phyloP scores from a whole-genome alignment of 2,797 vertebrate species.

The Sebastes diaconus region DNA sequence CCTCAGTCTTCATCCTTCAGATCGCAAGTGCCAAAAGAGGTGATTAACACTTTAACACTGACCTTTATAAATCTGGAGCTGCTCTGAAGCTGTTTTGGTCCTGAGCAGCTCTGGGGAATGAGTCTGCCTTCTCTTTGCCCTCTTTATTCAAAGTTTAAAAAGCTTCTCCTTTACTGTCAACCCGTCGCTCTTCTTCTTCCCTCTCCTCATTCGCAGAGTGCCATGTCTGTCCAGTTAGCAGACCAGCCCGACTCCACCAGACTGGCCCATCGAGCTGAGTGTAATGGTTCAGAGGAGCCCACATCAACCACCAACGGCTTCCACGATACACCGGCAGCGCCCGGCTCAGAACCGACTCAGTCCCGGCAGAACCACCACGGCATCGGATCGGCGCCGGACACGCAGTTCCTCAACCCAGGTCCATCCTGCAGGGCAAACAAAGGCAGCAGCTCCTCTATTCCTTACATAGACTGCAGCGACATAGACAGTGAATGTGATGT shows the following conservation, averaged over 20 bases:
- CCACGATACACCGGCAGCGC: conserved; percentile 55
- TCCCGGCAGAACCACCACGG: conserved; percentile 52
- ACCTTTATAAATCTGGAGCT: neutral
- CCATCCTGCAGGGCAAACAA: conserved; percentile 93
- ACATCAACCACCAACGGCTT: conserved; percentile 71
- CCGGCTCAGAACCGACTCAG: conserved; percentile 23
- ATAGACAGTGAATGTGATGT: conserved; percentile 95
- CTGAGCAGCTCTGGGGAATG: neutral
- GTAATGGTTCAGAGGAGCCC: conserved; percentile 39
- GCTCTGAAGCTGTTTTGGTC: neutral
- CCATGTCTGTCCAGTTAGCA: conserved; percentile 46
- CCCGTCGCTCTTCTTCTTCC: neutral
- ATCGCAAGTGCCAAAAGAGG: conserved; percentile 94
- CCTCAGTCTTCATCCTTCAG: conserved; percentile 84
- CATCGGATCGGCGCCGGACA: conserved; percentile 37
- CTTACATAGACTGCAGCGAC: conserved; percentile 98
- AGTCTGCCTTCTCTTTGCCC: neutral
- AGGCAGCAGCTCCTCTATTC: conserved; percentile 95
- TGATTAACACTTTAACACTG: conserved; percentile 61
- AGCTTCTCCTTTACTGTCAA: neutral
- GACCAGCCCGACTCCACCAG: conserved; percentile 75
- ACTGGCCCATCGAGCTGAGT: conserved; percentile 64
- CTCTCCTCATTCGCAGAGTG: conserved; percentile 40
- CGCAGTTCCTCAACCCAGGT: conserved; percentile 91
- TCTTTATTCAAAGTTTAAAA: neutral